Base-by-base conservation (phyloP, 1,140 invertebrate species). In the Matsumurasca onukii region DNA sequence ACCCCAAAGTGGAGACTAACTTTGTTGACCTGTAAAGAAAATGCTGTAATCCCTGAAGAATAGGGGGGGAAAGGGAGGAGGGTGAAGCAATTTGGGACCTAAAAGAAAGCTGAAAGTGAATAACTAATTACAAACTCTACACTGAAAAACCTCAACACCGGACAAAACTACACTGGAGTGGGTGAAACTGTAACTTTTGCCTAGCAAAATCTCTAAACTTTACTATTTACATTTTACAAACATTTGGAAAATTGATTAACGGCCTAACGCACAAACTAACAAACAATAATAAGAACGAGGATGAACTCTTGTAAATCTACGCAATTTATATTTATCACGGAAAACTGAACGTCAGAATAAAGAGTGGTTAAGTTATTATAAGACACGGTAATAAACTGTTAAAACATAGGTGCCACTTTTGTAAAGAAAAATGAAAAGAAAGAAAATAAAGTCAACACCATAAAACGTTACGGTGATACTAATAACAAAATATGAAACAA, bases 41-140 rank as follows among this genome's bases (percentile, higher is more conserved):
- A 68, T 68, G 52, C 67, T 68, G 48, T 68, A 68, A 68, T 62
- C 45, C 55, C 67, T 68, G 67, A 68, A 68, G 61, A 30, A 63
- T 13, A 24, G 51, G 34, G 24, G 17, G 27, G 34, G 29, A 24
- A 30, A 24, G 61, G 22, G 63, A 59, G n/a, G 31, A 24, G 55
- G 34, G 20, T 34, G 22, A 24, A 59, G 22, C 24, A 31, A 59
- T 45, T 1, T 15, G 5, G 2, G 22, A 25, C 13, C 29, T 25
- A 20, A 31, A 17, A 17, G 66, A 34, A 5, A 25, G 27, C 22
- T 27, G 17, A 31, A 68, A 45, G 13, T 25, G n/a, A 30, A 49
- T 12, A 1, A 3, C 22, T 31, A 13, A 22, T 29, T 15, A n/a
- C 17, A 68, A 27, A 22, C 34, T 55, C 30, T 31, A 68, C 9